These are phyloP conservation scores for Oligia strigilis DNA, from an alignment of 2,888 invertebrate genomes.

Conservation along the genomic window DNA sequence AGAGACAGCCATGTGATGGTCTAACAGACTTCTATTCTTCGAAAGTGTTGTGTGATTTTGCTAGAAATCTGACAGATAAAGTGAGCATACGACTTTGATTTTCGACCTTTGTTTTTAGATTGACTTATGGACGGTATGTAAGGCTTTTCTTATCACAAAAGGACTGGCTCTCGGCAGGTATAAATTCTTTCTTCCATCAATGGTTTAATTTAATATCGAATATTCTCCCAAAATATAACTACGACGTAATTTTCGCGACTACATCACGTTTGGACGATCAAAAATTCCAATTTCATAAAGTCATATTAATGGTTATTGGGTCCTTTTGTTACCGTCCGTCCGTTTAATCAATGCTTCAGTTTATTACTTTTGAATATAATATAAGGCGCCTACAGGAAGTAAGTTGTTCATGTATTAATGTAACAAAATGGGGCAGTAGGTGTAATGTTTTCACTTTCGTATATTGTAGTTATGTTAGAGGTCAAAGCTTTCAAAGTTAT, in stretches of 20 bases:
- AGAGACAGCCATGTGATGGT: background rate
- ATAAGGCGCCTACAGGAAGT: constrained; percentile 33
- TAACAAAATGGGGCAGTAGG: constrained; percentile 23
- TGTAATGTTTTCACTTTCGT: constrained; percentile 28
- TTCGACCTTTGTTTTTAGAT: background rate
- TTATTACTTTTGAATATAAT: constrained; percentile 63
- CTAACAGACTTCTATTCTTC: constrained; percentile 6
- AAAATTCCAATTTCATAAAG: constrained; percentile 68
- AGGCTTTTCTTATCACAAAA: constrained; percentile 13
- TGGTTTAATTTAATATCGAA: constrained; percentile 35
- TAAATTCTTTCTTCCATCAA: constrained; percentile 26
- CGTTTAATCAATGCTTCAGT: constrained; percentile 64
- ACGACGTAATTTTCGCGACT: constrained; percentile 30
- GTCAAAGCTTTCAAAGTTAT: constrained; percentile 37
- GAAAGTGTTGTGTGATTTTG: constrained; percentile 14
- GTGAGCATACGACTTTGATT: background rate
- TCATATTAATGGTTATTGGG: constrained; percentile 67
- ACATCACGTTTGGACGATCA: constrained; percentile 59
- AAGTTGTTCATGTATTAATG: constrained; percentile 46
- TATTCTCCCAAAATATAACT: constrained; percentile 35
- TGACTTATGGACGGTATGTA: background rate
- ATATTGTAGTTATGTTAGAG: constrained; percentile 22
- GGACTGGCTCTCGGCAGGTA: background rate
- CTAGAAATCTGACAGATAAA: background rate
- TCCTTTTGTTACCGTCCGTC: constrained; percentile 54